phyloP scores from a whole-genome alignment of 2,113 vertebrate genomes.

The Burhinus oedicnemus region DNA sequence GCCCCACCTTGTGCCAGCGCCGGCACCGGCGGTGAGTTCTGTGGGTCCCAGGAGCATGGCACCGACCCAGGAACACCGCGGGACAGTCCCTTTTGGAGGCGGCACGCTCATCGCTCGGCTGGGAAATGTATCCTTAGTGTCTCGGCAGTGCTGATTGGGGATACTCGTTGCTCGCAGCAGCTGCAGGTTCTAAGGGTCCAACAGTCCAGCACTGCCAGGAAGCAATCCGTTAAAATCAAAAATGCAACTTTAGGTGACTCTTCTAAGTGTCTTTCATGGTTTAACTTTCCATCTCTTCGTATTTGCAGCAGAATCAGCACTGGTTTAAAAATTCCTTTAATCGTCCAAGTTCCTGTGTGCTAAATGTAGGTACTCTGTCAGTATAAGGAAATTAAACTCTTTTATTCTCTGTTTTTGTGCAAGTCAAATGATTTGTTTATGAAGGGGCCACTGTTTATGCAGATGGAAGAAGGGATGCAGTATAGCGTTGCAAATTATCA shows the following conservation, averaged over 20 bases:
- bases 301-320: neutral
- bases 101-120: neutral
- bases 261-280: neutral
- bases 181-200: neutral
- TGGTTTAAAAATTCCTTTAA: neutral
- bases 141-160: neutral
- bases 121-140: neutral
- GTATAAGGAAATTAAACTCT: neutral
- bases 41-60: neutral
- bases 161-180: accelerated
- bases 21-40: neutral
- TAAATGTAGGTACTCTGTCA: neutral
- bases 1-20: neutral
- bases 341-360: neutral
- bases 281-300: neutral
- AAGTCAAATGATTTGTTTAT: neutral
- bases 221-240: neutral
- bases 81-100: neutral
- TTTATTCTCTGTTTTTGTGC: neutral
- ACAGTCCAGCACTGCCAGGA: neutral
- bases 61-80: neutral
- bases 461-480: neutral
- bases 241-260: neutral
- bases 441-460: neutral
- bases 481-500: neutral